phyloP scores from a whole-genome alignment of 2,113 vertebrate genomes.

The Coryphaenoides rupestris region DNA sequence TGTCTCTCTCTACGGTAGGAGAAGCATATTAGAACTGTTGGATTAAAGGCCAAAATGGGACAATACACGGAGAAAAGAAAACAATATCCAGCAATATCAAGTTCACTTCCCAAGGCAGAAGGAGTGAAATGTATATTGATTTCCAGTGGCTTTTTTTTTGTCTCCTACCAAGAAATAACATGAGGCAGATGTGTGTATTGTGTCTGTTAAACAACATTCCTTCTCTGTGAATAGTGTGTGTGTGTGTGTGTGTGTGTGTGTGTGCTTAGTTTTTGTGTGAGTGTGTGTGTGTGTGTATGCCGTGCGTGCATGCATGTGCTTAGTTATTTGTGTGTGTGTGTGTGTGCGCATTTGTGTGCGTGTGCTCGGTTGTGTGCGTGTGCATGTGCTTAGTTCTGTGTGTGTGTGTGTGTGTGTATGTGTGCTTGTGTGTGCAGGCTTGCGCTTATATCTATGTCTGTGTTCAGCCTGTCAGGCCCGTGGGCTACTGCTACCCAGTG shows the following conservation, averaged over 20 bases:
- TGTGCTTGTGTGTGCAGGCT: constrained; percentile 1
- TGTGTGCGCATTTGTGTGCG: background rate
- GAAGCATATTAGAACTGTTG: background rate
- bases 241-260: constrained; percentile 5
- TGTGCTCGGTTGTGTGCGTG: constrained; percentile 1
- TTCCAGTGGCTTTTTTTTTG: background rate
- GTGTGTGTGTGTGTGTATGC: background rate
- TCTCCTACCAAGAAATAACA: background rate
- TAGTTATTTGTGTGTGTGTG: constrained; percentile 25
- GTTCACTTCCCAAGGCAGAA: background rate
- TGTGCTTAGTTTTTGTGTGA: too few species aligned
- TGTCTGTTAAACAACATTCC: background rate
- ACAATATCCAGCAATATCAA: background rate
- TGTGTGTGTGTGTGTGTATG: background rate
- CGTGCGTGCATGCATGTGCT: background rate
- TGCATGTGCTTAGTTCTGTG: background rate
- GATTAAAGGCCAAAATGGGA: background rate
- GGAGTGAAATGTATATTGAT: background rate
- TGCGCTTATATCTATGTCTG: constrained; percentile 17
- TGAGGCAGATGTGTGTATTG: background rate
- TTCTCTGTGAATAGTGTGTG: background rate
- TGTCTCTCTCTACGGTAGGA: background rate
- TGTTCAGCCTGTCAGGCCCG: constrained; percentile 26
- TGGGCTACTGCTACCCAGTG: constrained; percentile 74
- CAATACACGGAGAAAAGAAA: background rate